Evolutionary conservation across 2,888 invertebrate genomes (phyloP), one percentile per base, ranked within the genome.

Genomic region (Drosophila flavopinicola): DNA sequence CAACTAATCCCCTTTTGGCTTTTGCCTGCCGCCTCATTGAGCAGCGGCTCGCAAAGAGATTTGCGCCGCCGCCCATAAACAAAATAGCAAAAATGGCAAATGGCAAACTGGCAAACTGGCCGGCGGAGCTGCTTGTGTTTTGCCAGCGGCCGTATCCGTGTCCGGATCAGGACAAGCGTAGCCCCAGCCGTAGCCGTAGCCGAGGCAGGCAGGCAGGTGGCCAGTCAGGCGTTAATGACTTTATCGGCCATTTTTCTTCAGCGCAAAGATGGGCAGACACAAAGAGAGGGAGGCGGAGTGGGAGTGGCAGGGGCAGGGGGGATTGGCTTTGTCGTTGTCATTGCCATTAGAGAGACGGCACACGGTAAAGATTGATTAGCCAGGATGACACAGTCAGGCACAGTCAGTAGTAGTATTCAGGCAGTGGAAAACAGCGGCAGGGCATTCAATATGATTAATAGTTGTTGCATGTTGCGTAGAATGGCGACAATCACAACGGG

Each of bases 1-100:
- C 86, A 85, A 78, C 86, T 84, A 86, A 84, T 84, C 86, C 86
- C 76, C 86, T 78, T 70, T 77, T 77, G 80, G 79, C 85, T 85
- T 86, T 80, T 74, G 78, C 77, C 84, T 84, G 75, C 78, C 86
- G 84, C 76, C 86, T 82, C 87, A 87, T 84, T 86, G 83, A 79
- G 71, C 85, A 78, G 69, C 58, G 60, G 75, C 61, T 57, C 42
- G 51, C 60, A 53, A 30, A 80, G 66, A 73, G 85, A 85, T 82
- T 82, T 80, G 73, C 64, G 72, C 73, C 44, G 37, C 51, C 42
- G 79, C 44, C 74, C 82, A 80, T 80, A 80, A 80, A 76, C 80
- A 80, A 80, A 80, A 83, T 85, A 75, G 67, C 75, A 68, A 75
- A 49, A 35, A 47, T 29, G 57, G 85, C 78, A 75, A 69, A n/a